Evolutionary conservation across 2,113 vertebrate genomes (phyloP).

Genomic region (Alethe diademata): DNA sequence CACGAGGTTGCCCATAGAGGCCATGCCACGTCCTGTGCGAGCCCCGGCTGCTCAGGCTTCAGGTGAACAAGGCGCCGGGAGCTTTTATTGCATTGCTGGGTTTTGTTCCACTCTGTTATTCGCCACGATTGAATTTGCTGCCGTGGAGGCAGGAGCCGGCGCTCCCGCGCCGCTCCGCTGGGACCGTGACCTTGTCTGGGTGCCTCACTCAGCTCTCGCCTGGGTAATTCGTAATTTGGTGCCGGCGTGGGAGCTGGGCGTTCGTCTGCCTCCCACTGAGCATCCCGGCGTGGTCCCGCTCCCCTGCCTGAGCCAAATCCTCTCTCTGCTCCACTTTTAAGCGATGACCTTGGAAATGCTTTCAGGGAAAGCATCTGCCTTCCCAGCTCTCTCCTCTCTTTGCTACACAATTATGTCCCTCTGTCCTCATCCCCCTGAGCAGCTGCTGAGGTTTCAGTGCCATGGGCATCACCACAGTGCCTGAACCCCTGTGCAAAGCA

Average conservation of each 20-base stretch:
- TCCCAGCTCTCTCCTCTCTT: not conserved
- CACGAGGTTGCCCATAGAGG: not conserved
- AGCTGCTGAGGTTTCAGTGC: not conserved
- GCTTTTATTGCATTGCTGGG: constrained; percentile 36
- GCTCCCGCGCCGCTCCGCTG: not conserved
- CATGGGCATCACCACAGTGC: not conserved
- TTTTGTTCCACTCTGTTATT: constrained; percentile 70
- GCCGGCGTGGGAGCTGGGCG: rapidly evolving
- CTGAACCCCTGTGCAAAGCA: not conserved
- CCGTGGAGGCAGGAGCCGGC: not conserved
- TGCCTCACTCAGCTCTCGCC: not conserved
- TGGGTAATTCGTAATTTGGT: not conserved
- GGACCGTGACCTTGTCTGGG: constrained; percentile 16
- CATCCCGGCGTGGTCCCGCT: rapidly evolving
- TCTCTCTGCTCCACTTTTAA: not conserved
- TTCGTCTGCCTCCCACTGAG: not conserved
- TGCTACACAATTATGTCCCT: not conserved
- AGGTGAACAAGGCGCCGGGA: not conserved
- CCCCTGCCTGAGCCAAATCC: not conserved
- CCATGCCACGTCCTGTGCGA: not conserved
- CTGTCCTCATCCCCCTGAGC: not conserved
- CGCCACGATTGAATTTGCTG: constrained; percentile 10
- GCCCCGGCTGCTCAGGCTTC: not conserved
- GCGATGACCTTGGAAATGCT: constrained; percentile 20
- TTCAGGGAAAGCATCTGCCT: not conserved